Base-by-base conservation (phyloP, 2,797 vertebrate genomes). In the Melanotaenia pygmaea region DNA sequence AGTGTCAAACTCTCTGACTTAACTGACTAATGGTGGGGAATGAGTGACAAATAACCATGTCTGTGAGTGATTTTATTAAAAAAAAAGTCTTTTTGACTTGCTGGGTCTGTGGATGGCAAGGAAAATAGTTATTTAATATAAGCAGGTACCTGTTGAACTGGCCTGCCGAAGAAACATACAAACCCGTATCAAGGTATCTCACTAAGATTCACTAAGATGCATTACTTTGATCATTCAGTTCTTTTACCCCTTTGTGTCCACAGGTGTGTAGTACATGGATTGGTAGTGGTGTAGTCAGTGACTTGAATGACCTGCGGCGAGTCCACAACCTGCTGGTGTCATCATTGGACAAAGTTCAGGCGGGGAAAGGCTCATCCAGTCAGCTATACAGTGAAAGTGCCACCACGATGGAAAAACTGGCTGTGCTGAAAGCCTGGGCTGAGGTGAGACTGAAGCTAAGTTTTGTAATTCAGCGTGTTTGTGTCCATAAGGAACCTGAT, bases 241-340 rank as follows among this genome's bases (percentile, higher is more conserved):
- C 37, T 11, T 62, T 38, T 20, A 63, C 22, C 28, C 22, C 26
- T 53, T 1, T 74, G 43, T 69, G 30, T 28, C 18, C 32, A n/a
- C 85, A 99, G 98, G 98, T 99, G 47, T 99, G 98, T 74, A 99
- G 98, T 32, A 92, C 98, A 0, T 99, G 98, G 98, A 99, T 99
- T 56, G 97, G 98, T 71, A 99, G 98, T 58, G 97, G 97, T 1
- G 98, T 99, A 22, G 98, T 99, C 76, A 99, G 98, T 80, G 98
- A 99, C 92, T 95, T 99, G 77, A 99, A 97, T n/a, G 98, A 99
- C 90, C 96, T 99, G 45, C 96, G 98, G 38, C 94, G 98, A 67
- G 98, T 99, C 78, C 98, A 99, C 95, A 98, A 97, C 88, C 95
- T 99, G 59, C 95, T 99, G 28, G 98, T 99, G 74, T 99, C 98